A percentile compares a stretch with the other conserved stretches of the same genome.
These are phyloP conservation scores for Cladopsammia gracilis DNA, from an alignment of 64 coral and sea anemone species.

Conservation along the genomic window DNA sequence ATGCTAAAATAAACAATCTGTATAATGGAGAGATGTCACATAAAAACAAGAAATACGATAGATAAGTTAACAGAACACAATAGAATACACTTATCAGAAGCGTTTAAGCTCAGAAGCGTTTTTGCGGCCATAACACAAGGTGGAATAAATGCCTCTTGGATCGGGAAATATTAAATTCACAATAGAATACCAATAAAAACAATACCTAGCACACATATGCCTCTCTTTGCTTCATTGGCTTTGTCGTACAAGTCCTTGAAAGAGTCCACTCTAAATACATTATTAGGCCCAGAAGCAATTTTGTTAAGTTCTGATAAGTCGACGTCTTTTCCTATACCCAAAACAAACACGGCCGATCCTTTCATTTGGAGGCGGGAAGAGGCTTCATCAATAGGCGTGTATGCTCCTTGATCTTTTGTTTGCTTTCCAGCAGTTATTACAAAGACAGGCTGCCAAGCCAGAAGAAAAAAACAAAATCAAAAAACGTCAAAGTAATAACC, in stretches of 20 bases:
- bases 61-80: too few species aligned
- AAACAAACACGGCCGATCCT: slow-evolving; percentile 37
- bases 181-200: neutral
- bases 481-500: neutral
- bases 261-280: slow-evolving; percentile 19
- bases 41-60: too few species aligned
- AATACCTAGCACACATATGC: slow-evolving; percentile 25
- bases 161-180: neutral
- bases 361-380: slow-evolving; percentile 1
- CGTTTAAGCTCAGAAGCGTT: too few species aligned
- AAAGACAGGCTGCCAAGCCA: slow-evolving; percentile 16
- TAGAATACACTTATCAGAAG: too few species aligned
- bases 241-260: slow-evolving; percentile 44
- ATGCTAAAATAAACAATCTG: too few species aligned
- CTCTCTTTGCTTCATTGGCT: neutral
- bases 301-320: slow-evolving; percentile 34
- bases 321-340: slow-evolving; percentile 49
- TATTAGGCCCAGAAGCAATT: slow-evolving; percentile 47
- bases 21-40: too few species aligned
- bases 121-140: too few species aligned
- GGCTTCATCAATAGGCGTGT: slow-evolving; percentile 23
- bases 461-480: neutral
- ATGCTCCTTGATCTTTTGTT: slow-evolving; percentile 35
- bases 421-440: slow-evolving; percentile 61
- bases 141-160: too few species aligned